A percentile compares a stretch with the other conserved stretches of the same genome.
phyloP scores from a whole-genome alignment of 2,888 invertebrate species.

The Eristalinus sepulchralis region DNA sequence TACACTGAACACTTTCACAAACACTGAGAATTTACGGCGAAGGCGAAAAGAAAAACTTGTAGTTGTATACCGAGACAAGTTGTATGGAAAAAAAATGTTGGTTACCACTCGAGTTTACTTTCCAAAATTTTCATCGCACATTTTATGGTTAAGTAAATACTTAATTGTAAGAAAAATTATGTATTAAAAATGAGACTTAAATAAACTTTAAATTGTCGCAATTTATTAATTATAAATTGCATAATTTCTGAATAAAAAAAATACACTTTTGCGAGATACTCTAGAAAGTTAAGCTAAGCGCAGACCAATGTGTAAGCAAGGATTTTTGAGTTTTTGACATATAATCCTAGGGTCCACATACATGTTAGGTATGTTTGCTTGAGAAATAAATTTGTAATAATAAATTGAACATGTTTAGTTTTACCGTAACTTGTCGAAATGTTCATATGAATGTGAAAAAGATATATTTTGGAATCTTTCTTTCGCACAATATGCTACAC shows the following conservation, averaged over 20 bases:
- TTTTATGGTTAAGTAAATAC: not conserved
- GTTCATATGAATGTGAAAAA: too few species aligned
- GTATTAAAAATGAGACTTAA: not conserved
- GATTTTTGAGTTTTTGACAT: constrained; percentile 57
- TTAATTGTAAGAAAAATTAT: not conserved
- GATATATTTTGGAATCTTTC: too few species aligned
- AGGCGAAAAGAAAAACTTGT: constrained; percentile 63
- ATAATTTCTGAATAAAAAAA: constrained; percentile 59
- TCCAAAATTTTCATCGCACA: constrained; percentile 50
- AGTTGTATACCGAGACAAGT: constrained; percentile 64
- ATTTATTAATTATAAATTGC: constrained; percentile 53
- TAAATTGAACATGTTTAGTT: too few species aligned
- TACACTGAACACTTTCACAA: constrained; percentile 43
- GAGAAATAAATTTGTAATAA: too few species aligned
- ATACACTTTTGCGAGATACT: constrained; percentile 41
- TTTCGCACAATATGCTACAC: too few species aligned
- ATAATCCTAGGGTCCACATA: constrained; percentile 15
- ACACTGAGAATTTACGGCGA: constrained; percentile 46
- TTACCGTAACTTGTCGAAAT: too few species aligned
- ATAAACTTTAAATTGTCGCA: not conserved
- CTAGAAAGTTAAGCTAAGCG: constrained; percentile 58
- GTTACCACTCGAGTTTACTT: constrained; percentile 54
- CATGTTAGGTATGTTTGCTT: constrained; percentile 38
- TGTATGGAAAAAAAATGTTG: constrained; percentile 52
- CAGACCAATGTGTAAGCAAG: constrained; percentile 50